Conservation (phyloP, 2,888 invertebrate genomes). For the Dichetophora obliterata region DNA sequence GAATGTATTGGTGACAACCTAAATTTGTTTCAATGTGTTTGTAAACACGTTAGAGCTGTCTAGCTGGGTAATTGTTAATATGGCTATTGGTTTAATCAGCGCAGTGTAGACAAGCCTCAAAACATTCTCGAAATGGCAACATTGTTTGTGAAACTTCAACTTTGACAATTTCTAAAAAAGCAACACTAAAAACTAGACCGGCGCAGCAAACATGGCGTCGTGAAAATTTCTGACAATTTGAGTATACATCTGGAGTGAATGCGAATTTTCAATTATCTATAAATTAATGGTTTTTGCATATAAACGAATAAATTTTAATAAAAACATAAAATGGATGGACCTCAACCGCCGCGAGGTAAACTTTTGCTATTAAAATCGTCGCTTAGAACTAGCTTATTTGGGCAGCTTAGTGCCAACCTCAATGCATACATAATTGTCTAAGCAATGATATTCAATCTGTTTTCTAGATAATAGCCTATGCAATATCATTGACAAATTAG, state of each 20-base stretch:
- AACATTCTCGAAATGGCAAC: background rate
- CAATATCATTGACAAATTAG: slow-evolving; percentile 98
- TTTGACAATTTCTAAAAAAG: too few relatives aligned
- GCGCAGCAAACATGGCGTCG: slow-evolving; percentile 48
- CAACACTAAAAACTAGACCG: slow-evolving; percentile 38
- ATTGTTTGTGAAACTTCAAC: background rate
- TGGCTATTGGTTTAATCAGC: too few relatives aligned
- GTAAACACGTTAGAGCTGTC: too few relatives aligned
- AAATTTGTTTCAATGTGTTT: too few relatives aligned
- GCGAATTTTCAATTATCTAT: slow-evolving; percentile 25
- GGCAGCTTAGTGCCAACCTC: background rate
- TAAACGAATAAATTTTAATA: slow-evolving; percentile 8
- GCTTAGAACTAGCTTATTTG: background rate
- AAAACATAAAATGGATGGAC: slow-evolving; percentile 48
- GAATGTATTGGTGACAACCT: too few relatives aligned
- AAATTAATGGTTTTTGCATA: slow-evolving; percentile 27
- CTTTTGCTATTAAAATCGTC: background rate
- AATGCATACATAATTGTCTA: slow-evolving; percentile 1
- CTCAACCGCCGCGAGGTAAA: slow-evolving; percentile 52
- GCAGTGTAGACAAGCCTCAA: too few relatives aligned
- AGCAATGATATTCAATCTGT: background rate
- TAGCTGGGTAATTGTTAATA: too few relatives aligned
- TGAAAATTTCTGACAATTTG: slow-evolving; percentile 44
- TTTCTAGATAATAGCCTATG: slow-evolving; percentile 87
- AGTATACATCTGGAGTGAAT: slow-evolving; percentile 7